A percentile compares a stretch with the other conserved stretches of the same genome.
These are phyloP conservation scores for Labroides dimidiatus DNA, from an alignment of 2,797 vertebrate species.

Conservation along the genomic window DNA sequence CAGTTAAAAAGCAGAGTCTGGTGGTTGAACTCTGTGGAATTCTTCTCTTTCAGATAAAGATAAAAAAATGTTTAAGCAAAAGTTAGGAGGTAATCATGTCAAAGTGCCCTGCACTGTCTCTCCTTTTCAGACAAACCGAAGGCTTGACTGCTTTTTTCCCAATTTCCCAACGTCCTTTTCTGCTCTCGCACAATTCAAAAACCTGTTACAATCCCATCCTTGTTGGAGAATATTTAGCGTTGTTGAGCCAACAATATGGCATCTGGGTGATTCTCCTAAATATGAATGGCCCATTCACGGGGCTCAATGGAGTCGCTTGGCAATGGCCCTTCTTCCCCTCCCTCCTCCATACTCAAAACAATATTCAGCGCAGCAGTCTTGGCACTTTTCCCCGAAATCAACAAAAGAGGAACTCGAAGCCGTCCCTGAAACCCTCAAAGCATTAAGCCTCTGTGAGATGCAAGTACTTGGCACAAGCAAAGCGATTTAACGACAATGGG, in stretches of 20 bases:
- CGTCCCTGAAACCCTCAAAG: constrained; percentile 80
- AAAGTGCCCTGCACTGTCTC: constrained; percentile 14
- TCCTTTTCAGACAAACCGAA: constrained; percentile 28
- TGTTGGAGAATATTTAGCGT: constrained; percentile 79
- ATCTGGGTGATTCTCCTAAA: constrained; percentile 86
- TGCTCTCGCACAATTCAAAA: constrained; percentile 60
- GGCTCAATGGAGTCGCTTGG: constrained; percentile 81
- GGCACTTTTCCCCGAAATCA: constrained; percentile 80
- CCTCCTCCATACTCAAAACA: constrained; percentile 78
- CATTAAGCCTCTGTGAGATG: constrained; percentile 81
- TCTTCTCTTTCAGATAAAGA: neutral
- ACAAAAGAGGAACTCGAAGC: constrained; percentile 81
- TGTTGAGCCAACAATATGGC: constrained; percentile 84
- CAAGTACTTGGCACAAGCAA: constrained; percentile 79
- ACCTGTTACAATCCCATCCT: constrained; percentile 79
- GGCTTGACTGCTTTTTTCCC: constrained; percentile 13
- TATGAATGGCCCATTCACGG: constrained; percentile 88
- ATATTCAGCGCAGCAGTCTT: constrained; percentile 82
- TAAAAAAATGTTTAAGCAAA: neutral
- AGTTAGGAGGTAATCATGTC: neutral
- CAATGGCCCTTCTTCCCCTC: constrained; percentile 72
- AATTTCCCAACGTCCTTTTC: constrained; percentile 57
- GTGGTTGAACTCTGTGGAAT: too few relatives aligned
- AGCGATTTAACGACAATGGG: constrained; percentile 80
- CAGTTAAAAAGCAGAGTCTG: too few relatives aligned